Evolutionary conservation across 2,888 invertebrate genomes (phyloP), one percentile per base, ranked within the genome.

Genomic region (Chrysolina oricalcia): DNA sequence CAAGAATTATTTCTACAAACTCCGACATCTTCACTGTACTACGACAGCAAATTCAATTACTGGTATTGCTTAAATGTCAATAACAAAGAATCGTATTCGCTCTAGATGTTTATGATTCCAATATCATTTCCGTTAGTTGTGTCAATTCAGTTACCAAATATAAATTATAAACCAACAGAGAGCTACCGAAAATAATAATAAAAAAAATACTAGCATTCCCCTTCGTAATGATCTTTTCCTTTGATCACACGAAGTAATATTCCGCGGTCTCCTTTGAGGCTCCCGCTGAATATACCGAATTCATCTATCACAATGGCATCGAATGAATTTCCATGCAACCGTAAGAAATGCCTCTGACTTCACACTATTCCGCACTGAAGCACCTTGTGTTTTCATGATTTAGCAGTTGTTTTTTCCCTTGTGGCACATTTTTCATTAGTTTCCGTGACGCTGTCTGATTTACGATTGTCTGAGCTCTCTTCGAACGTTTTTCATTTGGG

Each of bases 401-500:
- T 72, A 73, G 72, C 72, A 75, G 73, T 80, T 80, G 79, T 80
- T 79, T 80, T 81, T 78, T 72, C 76, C 76, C 78, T 77, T 80
- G 80, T 74, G 82, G 79, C 81, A 82, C 82, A 83, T 84, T 83
- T 84, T 84, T 84, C 84, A 84, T 84, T 82, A 83, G 79, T 82
- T 82, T 77, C 75, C 75, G 78, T 75, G 78, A 78, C 80, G 78
- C 72, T 78, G 56, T 74, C 75, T 85, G 84, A 85, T 84, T 84
- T 84, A 85, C 82, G 81, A 78, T 77, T 80, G 78, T 81, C 80
- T 80, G 77, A 77, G 80, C 77, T 75, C 80, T 59, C 78, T 78
- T 74, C 72, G 74, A 53, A 76, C 80, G 81, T 81, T 81, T 82
- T 80, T 82, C 81, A 80, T 80, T 78, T 72, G 75, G 76, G 56